A percentile compares a stretch with the other conserved stretches of the same genome.
Evolutionary conservation across 1,140 invertebrate species (phyloP).

Genomic region (Glossosoma conforme): DNA sequence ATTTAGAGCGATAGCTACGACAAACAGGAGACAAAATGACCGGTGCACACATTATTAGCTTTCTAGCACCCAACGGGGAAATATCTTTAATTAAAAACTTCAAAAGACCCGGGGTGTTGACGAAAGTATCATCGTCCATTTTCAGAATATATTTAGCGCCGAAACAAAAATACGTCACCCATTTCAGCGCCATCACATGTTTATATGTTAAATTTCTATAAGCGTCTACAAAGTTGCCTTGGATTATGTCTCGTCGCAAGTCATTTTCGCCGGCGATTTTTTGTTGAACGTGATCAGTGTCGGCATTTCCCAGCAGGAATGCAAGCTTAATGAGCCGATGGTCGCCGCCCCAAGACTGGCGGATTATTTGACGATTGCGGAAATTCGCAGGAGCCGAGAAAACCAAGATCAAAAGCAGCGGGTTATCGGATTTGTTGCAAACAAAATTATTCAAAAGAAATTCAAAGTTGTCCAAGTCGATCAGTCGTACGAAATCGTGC

Average conservation of each 20-base stretch:
- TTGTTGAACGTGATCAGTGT: constrained; percentile 39
- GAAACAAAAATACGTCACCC: constrained; percentile 65
- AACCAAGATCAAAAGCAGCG: constrained; percentile 58
- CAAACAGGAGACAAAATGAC: constrained; percentile 47
- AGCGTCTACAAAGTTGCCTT: constrained; percentile 72
- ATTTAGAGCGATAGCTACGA: constrained; percentile 67
- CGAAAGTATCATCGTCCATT: constrained; percentile 75
- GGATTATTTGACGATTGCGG: constrained; percentile 55
- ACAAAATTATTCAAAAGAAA: constrained; percentile 53
- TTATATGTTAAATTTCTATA: constrained; percentile 87
- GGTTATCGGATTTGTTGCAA: constrained; percentile 45
- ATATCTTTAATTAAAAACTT: constrained; percentile 56
- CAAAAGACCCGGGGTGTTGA: constrained; percentile 61
- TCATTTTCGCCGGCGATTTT: constrained; percentile 57
- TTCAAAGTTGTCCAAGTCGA: constrained; percentile 54
- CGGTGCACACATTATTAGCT: constrained; percentile 57
- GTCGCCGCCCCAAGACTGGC: constrained; percentile 62
- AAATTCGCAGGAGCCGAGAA: constrained; percentile 64
- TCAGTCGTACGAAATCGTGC: constrained; percentile 47
- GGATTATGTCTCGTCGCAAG: constrained; percentile 65
- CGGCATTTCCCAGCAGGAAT: constrained; percentile 64
- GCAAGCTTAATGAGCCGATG: constrained; percentile 49
- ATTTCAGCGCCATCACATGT: constrained; percentile 80
- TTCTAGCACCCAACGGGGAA: constrained; percentile 53
- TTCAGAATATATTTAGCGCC: constrained; percentile 70